A percentile compares a stretch with the other conserved stretches of the same genome.
Conservation (phyloP, 2,888 invertebrate species). For the Doris montereyensis region DNA sequence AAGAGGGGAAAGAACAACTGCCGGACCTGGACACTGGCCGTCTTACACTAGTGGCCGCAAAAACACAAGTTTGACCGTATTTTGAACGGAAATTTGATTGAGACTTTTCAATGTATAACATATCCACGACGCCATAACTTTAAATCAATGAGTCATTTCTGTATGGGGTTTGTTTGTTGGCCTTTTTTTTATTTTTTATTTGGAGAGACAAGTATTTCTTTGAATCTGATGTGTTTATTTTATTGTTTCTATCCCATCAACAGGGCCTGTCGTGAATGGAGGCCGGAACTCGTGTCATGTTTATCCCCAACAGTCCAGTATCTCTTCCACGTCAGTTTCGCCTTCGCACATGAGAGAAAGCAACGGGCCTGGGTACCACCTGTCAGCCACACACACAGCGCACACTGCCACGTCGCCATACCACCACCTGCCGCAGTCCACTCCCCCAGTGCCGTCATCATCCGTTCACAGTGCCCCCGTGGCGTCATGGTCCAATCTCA, state of each 20-base stretch:
- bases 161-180: not conserved
- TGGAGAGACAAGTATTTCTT: not conserved
- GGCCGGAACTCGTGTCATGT: constrained; percentile 2
- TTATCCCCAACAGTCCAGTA: constrained; percentile 27
- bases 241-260: not conserved
- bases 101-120: no score
- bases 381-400: constrained; percentile 2
- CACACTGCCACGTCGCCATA: not conserved
- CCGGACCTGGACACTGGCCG: no score
- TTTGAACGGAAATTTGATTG: no score
- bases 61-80: no score
- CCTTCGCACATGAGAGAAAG: not conserved
- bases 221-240: not conserved
- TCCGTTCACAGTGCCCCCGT: not conserved
- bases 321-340: constrained; percentile 30
- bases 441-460: not conserved
- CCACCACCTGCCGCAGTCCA: constrained; percentile 31
- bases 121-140: no score
- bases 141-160: no score
- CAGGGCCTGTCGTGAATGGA: constrained; percentile 25
- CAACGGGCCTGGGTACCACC: not conserved
- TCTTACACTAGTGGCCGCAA: no score
- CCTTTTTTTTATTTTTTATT: not conserved
- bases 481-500: constrained; percentile 15
- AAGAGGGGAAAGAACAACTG: no score